Conservation (phyloP, 2,888 invertebrate species). For the Amiota minor region DNA sequence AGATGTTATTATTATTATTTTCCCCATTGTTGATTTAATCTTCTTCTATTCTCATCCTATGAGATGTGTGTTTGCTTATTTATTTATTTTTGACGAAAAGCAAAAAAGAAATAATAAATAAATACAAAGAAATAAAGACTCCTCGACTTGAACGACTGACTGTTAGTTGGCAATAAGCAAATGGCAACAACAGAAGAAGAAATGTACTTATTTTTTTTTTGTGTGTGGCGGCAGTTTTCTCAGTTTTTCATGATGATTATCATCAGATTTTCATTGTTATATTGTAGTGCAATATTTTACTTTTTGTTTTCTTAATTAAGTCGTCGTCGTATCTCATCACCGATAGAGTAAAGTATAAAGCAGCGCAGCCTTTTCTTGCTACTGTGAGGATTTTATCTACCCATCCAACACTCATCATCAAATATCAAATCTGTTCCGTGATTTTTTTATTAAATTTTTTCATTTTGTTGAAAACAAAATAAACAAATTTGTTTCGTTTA, state of each 20-base stretch:
- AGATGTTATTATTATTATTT: not conserved
- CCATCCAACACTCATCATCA: not conserved
- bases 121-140: no score
- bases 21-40: not conserved
- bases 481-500: not conserved
- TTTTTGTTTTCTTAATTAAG: not conserved
- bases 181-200: conserved; percentile 52
- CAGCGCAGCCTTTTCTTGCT: no score
- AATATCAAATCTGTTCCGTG: not conserved
- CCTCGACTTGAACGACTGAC: conserved; percentile 31
- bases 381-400: no score
- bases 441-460: conserved; percentile 10
- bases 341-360: no score
- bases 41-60: not conserved
- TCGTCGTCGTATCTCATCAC: not conserved
- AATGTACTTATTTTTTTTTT: not conserved
- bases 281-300: not conserved
- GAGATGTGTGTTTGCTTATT: not conserved
- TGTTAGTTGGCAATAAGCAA: conserved; percentile 66
- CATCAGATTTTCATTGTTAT: no score
- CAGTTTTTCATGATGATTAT: no score
- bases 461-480: conserved; percentile 5
- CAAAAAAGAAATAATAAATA: not conserved
- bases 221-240: not conserved
- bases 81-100: not conserved